Evolutionary conservation across 2,797 vertebrate genomes (phyloP), one percentile per base, ranked within the genome.

Genomic region (Melopsittacus undulatus): DNA sequence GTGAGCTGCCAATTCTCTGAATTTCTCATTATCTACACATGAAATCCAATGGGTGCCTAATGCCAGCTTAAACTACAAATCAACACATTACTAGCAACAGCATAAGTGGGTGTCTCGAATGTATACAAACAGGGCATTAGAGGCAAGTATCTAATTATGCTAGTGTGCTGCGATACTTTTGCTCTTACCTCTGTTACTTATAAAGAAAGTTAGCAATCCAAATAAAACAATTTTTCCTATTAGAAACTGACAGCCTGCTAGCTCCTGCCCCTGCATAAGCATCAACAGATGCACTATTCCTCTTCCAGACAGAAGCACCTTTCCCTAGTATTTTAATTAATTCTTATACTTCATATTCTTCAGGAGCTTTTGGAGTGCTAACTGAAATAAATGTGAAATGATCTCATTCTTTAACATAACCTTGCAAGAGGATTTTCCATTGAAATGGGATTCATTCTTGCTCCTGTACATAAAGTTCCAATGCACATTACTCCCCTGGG

Each of bases 351-450:
- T 92, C 80, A 52, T 89, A 52, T 70, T 86, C 74, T 90, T 77
- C 40, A 52, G 59, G 59, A 96, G 36, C 2, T 88, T 86, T 90
- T 70, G 45, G 56, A 94, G 67, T n/a, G 26, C 63, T 88, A 84
- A 77, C 40, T 34, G 17, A 38, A 76, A 81, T 90, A 88, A 91
- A 82, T 74, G 80, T 83, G 82, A 86, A 76, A 90, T 63, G 45
- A 95, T 74, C 77, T 92, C 48, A 61, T 91, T 89, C 83, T 92
- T 92, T 91, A 89, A 36, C 30, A 29, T 82, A 95, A 94, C 90
- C 89, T 95, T 96, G 95, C 13, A 46, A 69, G 70, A 91, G 67
- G 72, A 51, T 29, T 83, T 95, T 59, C 56, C 91, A 63, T 56
- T 94, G 67, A 92, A 93, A 85, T 66, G 15, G 67, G 70, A 70